phyloP scores from a whole-genome alignment of 2,113 vertebrate species.

The Paramormyrops kingsleyae region DNA sequence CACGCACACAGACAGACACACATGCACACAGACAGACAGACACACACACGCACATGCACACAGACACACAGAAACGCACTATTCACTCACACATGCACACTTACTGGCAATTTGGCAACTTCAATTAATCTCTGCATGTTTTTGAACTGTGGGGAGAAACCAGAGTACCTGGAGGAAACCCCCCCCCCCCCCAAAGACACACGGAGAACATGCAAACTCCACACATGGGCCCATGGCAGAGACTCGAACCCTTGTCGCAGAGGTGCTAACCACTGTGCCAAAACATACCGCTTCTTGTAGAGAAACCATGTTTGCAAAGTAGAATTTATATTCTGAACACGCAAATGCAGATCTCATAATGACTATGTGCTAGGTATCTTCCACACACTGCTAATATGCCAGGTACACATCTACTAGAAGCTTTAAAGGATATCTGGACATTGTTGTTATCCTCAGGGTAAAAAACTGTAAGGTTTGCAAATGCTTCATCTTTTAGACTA shows the following conservation, averaged over 20 bases:
- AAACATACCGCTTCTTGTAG: not conserved
- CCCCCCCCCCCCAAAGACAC: not conserved
- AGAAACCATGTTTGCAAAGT: not conserved
- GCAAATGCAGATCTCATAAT: not conserved
- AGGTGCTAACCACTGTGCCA: not conserved
- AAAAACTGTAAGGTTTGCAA: conserved; percentile 58
- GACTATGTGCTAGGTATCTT: not conserved
- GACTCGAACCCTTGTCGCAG: not conserved
- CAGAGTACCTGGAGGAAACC: no score
- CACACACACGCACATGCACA: not conserved
- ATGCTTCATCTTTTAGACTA: conserved; percentile 52
- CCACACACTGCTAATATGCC: not conserved
- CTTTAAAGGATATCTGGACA: conserved; percentile 85
- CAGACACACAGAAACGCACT: no score
- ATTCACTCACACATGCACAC: no score
- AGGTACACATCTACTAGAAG: not conserved
- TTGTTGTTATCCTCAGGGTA: conserved; percentile 81
- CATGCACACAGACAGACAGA: not conserved
- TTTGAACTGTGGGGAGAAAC: not conserved
- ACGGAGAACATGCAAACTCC: not conserved
- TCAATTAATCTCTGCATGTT: not conserved
- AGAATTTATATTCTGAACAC: not conserved
- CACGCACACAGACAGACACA: no score
- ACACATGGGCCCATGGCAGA: not conserved
- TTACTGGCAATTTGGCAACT: not conserved